These are phyloP conservation scores for Melolontha melolontha DNA, from an alignment of 2,888 invertebrate species.

Conservation along the genomic window DNA sequence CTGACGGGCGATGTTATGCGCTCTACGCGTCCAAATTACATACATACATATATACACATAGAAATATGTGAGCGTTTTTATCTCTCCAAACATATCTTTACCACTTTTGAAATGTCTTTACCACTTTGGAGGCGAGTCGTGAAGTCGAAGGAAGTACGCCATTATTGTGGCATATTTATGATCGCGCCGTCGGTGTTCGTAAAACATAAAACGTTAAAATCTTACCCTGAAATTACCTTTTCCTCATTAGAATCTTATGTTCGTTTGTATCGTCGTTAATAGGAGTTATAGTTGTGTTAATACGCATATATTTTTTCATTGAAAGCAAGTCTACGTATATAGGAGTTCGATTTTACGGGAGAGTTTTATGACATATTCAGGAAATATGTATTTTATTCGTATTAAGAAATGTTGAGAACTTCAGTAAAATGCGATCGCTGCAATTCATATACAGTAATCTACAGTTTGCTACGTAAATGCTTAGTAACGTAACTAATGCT, in stretches of 20 bases:
- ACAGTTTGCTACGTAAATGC: too few relatives aligned
- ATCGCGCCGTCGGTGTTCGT: conserved; percentile 7
- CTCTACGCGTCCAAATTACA: conserved; percentile 5
- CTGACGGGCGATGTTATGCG: conserved; percentile 16
- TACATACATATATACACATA: conserved; percentile 1
- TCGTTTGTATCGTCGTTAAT: background rate
- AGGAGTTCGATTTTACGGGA: too few relatives aligned
- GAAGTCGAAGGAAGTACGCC: conserved; percentile 6
- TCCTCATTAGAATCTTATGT: conserved; percentile 21
- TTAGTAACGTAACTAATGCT: too few relatives aligned
- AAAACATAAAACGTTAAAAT: conserved; percentile 13
- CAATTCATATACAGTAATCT: too few relatives aligned
- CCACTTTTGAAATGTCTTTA: conserved; percentile 27
- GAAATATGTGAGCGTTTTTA: conserved; percentile 17
- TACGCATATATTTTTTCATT: too few relatives aligned
- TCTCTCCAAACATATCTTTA: conserved; percentile 24
- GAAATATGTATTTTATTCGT: too few relatives aligned
- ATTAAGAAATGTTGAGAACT: too few relatives aligned
- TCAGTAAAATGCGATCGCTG: too few relatives aligned
- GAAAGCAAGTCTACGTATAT: too few relatives aligned
- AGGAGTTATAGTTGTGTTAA: background rate
- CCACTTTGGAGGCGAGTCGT: conserved; percentile 21
- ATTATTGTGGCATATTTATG: conserved; percentile 27
- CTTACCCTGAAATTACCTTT: conserved; percentile 18
- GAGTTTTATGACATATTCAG: too few relatives aligned